phyloP scores from a whole-genome alignment of 2,888 invertebrate species.

The Lithophane semibrunnea region DNA sequence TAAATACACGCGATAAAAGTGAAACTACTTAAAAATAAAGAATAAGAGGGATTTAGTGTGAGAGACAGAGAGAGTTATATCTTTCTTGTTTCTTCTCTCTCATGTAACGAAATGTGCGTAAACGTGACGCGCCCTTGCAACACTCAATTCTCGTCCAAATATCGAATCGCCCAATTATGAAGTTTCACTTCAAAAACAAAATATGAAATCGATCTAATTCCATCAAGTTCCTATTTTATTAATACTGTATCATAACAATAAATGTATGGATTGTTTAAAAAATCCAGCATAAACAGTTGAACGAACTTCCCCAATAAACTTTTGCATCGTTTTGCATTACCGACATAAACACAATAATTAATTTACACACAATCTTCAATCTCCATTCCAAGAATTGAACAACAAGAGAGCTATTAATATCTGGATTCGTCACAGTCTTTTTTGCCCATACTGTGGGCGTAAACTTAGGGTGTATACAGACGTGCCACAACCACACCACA shows the following conservation, averaged over 20 bases:
- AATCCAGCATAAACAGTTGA: neutral
- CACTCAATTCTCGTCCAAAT: too few relatives aligned
- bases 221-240: neutral
- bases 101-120: too few relatives aligned
- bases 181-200: too few relatives aligned
- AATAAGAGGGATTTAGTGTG: too few relatives aligned
- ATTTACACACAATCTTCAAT: slow-evolving; percentile 60
- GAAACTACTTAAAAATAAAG: too few relatives aligned
- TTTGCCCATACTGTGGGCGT: slow-evolving; percentile 64
- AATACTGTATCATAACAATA: neutral
- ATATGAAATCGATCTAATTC: neutral
- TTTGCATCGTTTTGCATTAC: slow-evolving; percentile 36
- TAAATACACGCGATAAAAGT: too few relatives aligned
- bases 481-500: neutral
- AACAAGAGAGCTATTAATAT: slow-evolving; percentile 65
- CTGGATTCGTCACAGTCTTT: slow-evolving; percentile 67
- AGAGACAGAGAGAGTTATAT: too few relatives aligned
- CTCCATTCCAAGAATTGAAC: slow-evolving; percentile 61
- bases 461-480: slow-evolving; percentile 30
- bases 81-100: too few relatives aligned
- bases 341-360: slow-evolving; percentile 60
- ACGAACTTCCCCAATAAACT: slow-evolving; percentile 19
- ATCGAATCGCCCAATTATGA: too few relatives aligned
- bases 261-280: too few relatives aligned
- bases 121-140: too few relatives aligned